phyloP scores from a whole-genome alignment of 2,113 vertebrate genomes.

The Ciconia boyciana region DNA sequence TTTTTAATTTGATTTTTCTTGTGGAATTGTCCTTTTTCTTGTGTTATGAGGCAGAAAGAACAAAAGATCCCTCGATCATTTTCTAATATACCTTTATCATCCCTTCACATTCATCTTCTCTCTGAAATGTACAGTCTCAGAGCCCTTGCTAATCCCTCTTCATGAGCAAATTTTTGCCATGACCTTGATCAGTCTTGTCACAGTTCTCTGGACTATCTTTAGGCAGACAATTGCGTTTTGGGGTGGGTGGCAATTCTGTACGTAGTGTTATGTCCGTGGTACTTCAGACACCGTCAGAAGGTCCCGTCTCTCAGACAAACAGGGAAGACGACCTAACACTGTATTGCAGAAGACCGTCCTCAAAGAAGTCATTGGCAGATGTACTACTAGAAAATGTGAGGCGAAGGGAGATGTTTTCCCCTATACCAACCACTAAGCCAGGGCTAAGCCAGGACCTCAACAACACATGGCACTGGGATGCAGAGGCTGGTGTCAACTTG shows the following conservation, averaged over 20 bases:
- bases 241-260: neutral
- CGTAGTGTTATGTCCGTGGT: accelerated
- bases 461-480: neutral
- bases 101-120: neutral
- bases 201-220: neutral
- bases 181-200: neutral
- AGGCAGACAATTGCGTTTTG: neutral
- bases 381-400: neutral
- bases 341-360: neutral
- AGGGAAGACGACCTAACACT: accelerated
- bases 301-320: neutral
- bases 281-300: neutral
- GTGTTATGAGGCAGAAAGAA: slow-evolving; percentile 30
- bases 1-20: neutral
- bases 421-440: neutral
- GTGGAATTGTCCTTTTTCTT: neutral
- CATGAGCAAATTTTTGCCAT: neutral
- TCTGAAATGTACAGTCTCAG: neutral
- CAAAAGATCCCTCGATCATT: slow-evolving; percentile 2
- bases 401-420: neutral
- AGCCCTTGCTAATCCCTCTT: neutral
- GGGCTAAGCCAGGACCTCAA: neutral
- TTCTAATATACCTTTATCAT: slow-evolving; percentile 7
- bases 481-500: neutral
- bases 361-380: neutral